phyloP scores from a whole-genome alignment of 2,113 vertebrate species.

The Melanocharis versteri region DNA sequence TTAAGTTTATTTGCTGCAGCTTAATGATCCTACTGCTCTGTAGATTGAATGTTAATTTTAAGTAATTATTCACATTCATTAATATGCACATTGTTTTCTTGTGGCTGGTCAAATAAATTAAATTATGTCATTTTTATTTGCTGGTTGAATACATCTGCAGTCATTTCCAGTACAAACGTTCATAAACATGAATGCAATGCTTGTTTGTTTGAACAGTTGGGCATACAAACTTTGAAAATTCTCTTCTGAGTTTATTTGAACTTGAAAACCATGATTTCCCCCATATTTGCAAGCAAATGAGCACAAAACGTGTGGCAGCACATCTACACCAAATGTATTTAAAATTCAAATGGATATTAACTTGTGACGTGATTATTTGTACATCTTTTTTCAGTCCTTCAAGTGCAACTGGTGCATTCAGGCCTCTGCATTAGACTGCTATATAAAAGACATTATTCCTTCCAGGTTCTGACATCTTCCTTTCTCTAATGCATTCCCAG shows the following conservation, averaged over 20 bases:
- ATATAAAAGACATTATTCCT: not conserved
- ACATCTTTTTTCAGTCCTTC: not conserved
- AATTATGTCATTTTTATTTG: not conserved
- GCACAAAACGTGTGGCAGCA: not conserved
- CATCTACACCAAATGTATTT: not conserved
- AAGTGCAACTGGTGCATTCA: not conserved
- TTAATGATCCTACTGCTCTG: not conserved
- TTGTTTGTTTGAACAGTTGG: not conserved
- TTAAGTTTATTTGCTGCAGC: slow-evolving; percentile 26
- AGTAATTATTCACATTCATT: slow-evolving; percentile 10
- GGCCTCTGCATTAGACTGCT: not conserved
- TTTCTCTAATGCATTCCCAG: not conserved
- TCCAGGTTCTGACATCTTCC: not conserved
- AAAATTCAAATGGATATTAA: not conserved
- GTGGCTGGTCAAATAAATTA: slow-evolving; percentile 5
- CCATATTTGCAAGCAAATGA: not conserved
- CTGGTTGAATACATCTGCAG: not conserved
- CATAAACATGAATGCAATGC: not conserved
- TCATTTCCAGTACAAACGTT: not conserved
- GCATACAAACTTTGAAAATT: not conserved
- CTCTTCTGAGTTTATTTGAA: not conserved
- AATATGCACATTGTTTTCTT: slow-evolving; percentile 18
- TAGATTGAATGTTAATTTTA: slow-evolving; percentile 6
- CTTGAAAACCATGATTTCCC: not conserved
- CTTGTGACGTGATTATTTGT: not conserved